Conservation (phyloP, 1,140 invertebrate genomes). For the Aphelenchoides fujianensis region DNA sequence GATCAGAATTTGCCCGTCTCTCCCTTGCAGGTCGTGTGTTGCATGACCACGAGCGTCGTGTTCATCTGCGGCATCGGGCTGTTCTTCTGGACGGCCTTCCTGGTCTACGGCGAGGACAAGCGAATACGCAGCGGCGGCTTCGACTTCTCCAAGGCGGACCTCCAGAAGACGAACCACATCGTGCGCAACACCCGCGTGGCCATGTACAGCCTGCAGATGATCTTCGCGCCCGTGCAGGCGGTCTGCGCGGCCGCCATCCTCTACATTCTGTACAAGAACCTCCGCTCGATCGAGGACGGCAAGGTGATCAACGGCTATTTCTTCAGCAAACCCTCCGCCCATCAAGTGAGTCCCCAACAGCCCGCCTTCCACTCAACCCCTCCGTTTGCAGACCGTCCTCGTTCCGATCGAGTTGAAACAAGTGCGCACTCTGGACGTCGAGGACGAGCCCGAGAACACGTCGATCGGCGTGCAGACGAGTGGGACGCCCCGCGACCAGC, state of each 20-base stretch:
- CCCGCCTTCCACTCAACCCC: neutral
- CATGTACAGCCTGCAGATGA: conserved; percentile 58
- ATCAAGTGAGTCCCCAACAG: conserved; percentile 33
- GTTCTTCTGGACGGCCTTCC: conserved; percentile 56
- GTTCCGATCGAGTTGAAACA: conserved; percentile 57
- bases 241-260: conserved; percentile 34
- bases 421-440: conserved; percentile 35
- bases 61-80: conserved; percentile 42
- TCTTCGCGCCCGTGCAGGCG: conserved; percentile 51
- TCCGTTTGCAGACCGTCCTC: conserved; percentile 54
- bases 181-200: conserved; percentile 56
- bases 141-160: conserved; percentile 39
- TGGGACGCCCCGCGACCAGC: conserved; percentile 26
- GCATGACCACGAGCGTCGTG: conserved; percentile 36
- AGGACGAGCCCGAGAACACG: conserved; percentile 47
- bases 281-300: conserved; percentile 36
- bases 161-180: conserved; percentile 49
- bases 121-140: conserved; percentile 38
- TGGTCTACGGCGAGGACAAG: conserved; percentile 55
- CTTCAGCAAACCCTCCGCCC: conserved; percentile 49
- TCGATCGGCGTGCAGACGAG: conserved; percentile 57
- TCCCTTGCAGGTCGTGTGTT: conserved; percentile 47
- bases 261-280: conserved; percentile 45
- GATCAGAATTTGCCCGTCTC: neutral
- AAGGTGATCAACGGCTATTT: conserved; percentile 51